A percentile compares a stretch with the other conserved stretches of the same genome.
Evolutionary conservation across 1,140 invertebrate genomes (phyloP).

Genomic region (Atta cephalotes): DNA sequence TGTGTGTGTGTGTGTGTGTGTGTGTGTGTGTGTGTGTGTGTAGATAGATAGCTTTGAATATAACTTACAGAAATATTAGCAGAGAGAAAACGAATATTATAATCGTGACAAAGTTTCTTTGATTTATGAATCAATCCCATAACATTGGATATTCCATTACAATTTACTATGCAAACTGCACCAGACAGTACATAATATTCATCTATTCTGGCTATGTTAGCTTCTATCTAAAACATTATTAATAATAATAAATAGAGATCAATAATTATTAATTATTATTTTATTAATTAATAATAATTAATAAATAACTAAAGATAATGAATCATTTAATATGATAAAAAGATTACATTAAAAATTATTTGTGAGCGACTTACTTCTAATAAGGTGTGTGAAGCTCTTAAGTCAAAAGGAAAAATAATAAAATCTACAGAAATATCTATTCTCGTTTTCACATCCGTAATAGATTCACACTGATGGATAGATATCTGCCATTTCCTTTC

Average conservation of each 20-base stretch:
- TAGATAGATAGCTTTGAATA: neutral
- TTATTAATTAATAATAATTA: constrained; percentile 39
- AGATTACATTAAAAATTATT: constrained; percentile 7
- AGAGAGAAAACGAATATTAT: constrained; percentile 79
- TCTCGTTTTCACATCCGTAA: constrained; percentile 73
- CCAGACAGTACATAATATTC: constrained; percentile 80
- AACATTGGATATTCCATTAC: constrained; percentile 72
- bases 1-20: neutral
- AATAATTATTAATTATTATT: constrained; percentile 32
- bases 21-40: constrained; percentile 9
- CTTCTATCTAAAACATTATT: constrained; percentile 79
- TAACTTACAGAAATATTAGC: constrained; percentile 79
- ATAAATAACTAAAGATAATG: constrained; percentile 17
- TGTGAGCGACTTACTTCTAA: constrained; percentile 74
- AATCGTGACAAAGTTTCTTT: constrained; percentile 78
- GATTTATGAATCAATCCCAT: constrained; percentile 74
- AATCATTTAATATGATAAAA: constrained; percentile 7
- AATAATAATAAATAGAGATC: constrained; percentile 21
- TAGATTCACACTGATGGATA: constrained; percentile 80
- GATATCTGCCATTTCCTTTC: constrained; percentile 72
- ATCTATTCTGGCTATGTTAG: constrained; percentile 78
- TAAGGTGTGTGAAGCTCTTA: constrained; percentile 70
- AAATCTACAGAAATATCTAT: constrained; percentile 79
- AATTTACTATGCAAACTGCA: constrained; percentile 79
- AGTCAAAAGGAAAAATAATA: constrained; percentile 82